Conservation (phyloP, 1,140 invertebrate genomes). For the Penaeus chinensis region DNA sequence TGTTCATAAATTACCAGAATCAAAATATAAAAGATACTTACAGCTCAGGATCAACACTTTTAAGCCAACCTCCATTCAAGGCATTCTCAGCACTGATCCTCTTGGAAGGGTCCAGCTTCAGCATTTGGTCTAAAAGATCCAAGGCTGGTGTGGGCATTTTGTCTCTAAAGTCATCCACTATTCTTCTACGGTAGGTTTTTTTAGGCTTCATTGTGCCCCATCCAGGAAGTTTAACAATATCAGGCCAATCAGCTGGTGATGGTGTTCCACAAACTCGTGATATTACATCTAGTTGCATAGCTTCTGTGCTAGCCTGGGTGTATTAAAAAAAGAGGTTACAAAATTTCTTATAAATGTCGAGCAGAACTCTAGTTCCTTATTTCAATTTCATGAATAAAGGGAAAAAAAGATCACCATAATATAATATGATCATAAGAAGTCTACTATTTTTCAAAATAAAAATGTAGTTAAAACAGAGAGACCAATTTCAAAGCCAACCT, state of each 20-base stretch:
- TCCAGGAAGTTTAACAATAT: constrained; percentile 92
- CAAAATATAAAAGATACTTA: constrained; percentile 72
- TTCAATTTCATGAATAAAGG: neutral
- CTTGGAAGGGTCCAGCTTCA: constrained; percentile 93
- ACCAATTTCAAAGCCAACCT: constrained; percentile 71
- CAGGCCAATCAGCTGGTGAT: constrained; percentile 96
- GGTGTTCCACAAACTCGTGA: constrained; percentile 95
- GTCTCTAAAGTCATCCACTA: constrained; percentile 89
- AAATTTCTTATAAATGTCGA: neutral
- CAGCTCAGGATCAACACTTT: constrained; percentile 89
- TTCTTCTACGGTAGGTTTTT: constrained; percentile 85
- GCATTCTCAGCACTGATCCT: constrained; percentile 95
- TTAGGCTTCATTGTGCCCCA: constrained; percentile 94
- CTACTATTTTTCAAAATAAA: neutral
- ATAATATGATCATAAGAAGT: no score
- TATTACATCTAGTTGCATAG: constrained; percentile 95
- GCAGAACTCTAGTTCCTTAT: neutral
- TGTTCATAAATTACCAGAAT: neutral
- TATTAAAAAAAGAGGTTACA: neutral
- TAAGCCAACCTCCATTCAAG: constrained; percentile 93
- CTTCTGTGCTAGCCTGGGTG: constrained; percentile 73
- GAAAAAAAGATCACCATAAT: neutral
- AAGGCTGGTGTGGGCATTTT: constrained; percentile 90
- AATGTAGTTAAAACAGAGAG: constrained; percentile 7
- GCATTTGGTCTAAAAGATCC: constrained; percentile 95